These are phyloP conservation scores for Oedothorax gibbosus DNA, from an alignment of 1,140 invertebrate genomes.

Conservation along the genomic window DNA sequence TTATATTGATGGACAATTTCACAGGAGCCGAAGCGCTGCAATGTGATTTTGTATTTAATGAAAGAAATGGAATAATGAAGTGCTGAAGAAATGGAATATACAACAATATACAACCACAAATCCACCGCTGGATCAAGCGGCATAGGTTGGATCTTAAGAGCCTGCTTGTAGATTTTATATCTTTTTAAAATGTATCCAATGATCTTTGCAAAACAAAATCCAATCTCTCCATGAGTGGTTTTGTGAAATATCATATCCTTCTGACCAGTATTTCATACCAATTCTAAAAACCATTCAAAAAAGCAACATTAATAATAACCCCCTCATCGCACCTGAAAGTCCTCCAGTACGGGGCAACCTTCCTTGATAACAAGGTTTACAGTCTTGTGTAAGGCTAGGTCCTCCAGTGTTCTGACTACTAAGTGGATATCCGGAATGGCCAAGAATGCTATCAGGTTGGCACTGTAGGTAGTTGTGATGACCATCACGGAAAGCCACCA, in stretches of 20 bases:
- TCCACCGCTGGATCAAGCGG: too few species aligned
- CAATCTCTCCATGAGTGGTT: too few species aligned
- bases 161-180: too few species aligned
- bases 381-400: conserved; percentile 74
- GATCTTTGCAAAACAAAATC: too few species aligned
- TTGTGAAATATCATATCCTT: neutral
- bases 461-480: conserved; percentile 90
- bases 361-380: conserved; percentile 79
- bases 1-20: too few species aligned
- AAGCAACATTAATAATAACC: neutral
- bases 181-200: too few species aligned
- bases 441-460: conserved; percentile 90
- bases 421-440: conserved; percentile 88
- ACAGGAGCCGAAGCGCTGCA: too few species aligned
- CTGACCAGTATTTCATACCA: neutral
- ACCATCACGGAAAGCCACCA: conserved; percentile 94
- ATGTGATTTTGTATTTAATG: too few species aligned
- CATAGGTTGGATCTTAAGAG: too few species aligned
- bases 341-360: conserved; percentile 65
- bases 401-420: conserved; percentile 77
- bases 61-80: too few species aligned
- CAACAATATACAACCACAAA: too few species aligned
- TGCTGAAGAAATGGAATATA: too few species aligned
- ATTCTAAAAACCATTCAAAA: neutral
- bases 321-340: conserved; percentile 13